These are phyloP conservation scores for Drosophila rubida DNA, from an alignment of 2,888 invertebrate genomes.

Conservation along the genomic window DNA sequence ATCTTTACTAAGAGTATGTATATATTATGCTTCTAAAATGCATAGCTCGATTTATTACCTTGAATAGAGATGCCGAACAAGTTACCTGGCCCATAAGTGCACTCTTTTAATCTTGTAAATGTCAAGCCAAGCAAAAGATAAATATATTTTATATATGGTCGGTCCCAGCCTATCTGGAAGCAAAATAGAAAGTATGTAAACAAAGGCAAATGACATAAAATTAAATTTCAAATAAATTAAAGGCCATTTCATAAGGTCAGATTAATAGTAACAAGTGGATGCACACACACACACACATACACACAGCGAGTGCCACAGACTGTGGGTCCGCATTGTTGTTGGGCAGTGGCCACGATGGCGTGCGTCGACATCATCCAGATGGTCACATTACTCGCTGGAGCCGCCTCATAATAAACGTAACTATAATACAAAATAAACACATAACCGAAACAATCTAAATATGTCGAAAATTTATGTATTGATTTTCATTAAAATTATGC, in stretches of 20 bases:
- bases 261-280: slow-evolving; percentile 6
- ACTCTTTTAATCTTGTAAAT: no score
- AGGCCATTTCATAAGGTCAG: slow-evolving; percentile 20
- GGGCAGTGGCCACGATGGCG: slow-evolving; percentile 8
- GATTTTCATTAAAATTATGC: slow-evolving; percentile 76
- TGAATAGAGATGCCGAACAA: not conserved
- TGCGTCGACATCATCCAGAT: slow-evolving; percentile 20
- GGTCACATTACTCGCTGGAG: slow-evolving; percentile 7
- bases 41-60: not conserved
- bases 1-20: not conserved
- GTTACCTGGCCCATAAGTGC: not conserved
- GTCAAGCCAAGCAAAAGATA: not conserved
- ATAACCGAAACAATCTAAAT: slow-evolving; percentile 75
- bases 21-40: no score
- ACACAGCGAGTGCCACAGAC: not conserved
- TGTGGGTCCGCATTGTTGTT: slow-evolving; percentile 15
- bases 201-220: not conserved
- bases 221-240: slow-evolving; percentile 10
- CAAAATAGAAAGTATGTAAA: not conserved
- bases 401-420: slow-evolving; percentile 70
- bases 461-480: slow-evolving; percentile 76
- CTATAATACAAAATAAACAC: slow-evolving; percentile 79
- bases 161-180: not conserved
- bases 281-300: not conserved
- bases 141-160: not conserved